Evolutionary conservation across 2,113 vertebrate species (phyloP).

Genomic region (Ahaetulla prasina): DNA sequence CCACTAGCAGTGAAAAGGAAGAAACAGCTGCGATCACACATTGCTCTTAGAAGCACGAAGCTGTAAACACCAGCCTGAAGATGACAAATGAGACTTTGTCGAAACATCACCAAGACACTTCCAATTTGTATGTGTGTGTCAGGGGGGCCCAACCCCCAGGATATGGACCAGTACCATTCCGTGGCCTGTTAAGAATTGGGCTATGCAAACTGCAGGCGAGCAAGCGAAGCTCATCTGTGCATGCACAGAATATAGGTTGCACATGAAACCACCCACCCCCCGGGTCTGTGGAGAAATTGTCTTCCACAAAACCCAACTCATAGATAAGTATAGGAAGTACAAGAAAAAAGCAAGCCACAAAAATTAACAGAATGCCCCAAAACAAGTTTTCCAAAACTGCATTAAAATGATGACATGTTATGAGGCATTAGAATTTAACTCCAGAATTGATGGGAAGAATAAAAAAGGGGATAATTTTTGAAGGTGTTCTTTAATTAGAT

Average conservation of each 20-base stretch:
- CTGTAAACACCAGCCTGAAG: no score
- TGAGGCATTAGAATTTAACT: not conserved
- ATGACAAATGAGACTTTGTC: no score
- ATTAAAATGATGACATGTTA: not conserved
- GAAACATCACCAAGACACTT: no score
- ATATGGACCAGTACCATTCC: not conserved
- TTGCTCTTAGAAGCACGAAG: no score
- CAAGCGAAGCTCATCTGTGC: not conserved
- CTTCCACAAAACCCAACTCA: not conserved
- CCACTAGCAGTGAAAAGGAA: no score
- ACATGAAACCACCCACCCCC: not conserved
- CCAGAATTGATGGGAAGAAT: not conserved
- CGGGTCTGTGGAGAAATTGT: not conserved
- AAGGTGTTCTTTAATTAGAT: not conserved
- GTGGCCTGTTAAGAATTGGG: no score
- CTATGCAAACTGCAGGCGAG: accelerated
- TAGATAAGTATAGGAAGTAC: not conserved
- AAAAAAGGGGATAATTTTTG: not conserved
- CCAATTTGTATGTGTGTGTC: no score
- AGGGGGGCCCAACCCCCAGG: not conserved
- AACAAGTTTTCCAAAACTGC: not conserved
- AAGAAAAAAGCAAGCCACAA: not conserved
- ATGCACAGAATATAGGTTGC: not conserved
- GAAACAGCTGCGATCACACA: no score
- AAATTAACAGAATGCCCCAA: not conserved